Base-by-base conservation (phyloP, 2,888 invertebrate species). In the Synergus itoensis region DNA sequence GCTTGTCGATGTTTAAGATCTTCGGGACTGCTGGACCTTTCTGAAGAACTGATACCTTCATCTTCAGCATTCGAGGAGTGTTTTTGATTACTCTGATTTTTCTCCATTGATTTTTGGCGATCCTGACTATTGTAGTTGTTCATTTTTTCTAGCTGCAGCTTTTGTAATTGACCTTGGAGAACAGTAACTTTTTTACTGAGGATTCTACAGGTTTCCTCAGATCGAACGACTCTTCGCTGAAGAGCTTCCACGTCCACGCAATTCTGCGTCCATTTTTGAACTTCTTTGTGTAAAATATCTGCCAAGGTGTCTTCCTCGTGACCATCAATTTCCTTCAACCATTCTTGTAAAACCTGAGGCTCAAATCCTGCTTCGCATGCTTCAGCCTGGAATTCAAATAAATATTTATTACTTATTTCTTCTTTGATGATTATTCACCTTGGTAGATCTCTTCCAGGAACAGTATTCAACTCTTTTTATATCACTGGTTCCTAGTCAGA, bases 41-140 rank as follows among this genome's bases (percentile, higher is more conserved):
- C 97, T 0, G 97, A 97, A 11, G 97, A 97, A 88, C 97, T 97
- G 85, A 97, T 97, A 8, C 97, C 97, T 93, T 97, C 97, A 89
- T 97, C 97, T 92, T 97, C 97, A 60, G 96, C 96, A 84, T 97
- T 96, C 8, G 96, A 96, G 63, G 96, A 95, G 3, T 90, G 84
- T 63, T 90, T 90, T 45, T 86, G 85, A 18, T 79, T 79, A 16
- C 14, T 48, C n/a, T 79, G 78, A 14, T 0, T 69, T 11, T 69
- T 69, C 5, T 73, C 73, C 9, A 53, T 21, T 77, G 95, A 94
- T 45, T 88, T 86, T 53, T 84, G 82, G 4, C 87, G 85, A 5
- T 86, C 86, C 62, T 81, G 45, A 73, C 40, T 73, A 64, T 89
- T 90, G 84, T 89, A 88, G 77, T 81, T 86, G 80, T 89, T 91